These are phyloP conservation scores for Ptychodera flava DNA, from an alignment of 35 echinoderm and acorn worm species.

Conservation along the genomic window DNA sequence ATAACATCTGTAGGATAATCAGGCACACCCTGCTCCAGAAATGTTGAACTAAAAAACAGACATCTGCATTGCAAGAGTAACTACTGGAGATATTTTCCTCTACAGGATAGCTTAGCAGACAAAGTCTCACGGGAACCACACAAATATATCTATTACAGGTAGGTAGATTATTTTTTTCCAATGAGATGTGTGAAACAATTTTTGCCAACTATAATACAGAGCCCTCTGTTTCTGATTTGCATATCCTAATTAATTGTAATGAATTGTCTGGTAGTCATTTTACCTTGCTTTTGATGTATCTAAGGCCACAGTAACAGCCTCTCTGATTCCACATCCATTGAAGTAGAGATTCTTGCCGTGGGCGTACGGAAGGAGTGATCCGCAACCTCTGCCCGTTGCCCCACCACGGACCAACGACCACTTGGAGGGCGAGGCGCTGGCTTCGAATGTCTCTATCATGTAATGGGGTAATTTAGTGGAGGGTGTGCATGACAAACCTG, in stretches of 20 bases:
- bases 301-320: constrained; percentile 70
- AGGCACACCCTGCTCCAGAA: too few species aligned
- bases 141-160: too few species aligned
- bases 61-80: too few species aligned
- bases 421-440: constrained; percentile 7
- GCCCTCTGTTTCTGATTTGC: background rate
- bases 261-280: background rate
- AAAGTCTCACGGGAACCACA: too few species aligned
- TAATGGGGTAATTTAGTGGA: constrained; percentile 18
- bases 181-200: too few species aligned
- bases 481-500: constrained; percentile 51
- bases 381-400: constrained; percentile 60
- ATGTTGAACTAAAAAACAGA: too few species aligned
- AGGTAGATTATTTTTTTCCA: too few species aligned
- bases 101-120: too few species aligned
- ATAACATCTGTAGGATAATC: too few species aligned
- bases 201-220: background rate
- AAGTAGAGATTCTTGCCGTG: constrained; percentile 89
- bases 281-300: constrained; percentile 70
- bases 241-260: background rate
- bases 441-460: constrained; percentile 73
- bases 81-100: too few species aligned
- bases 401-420: constrained; percentile 70
- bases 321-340: constrained; percentile 72
- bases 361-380: constrained; percentile 67